Conservation (phyloP, 2,797 vertebrate genomes). For the Aphelocoma californica region DNA sequence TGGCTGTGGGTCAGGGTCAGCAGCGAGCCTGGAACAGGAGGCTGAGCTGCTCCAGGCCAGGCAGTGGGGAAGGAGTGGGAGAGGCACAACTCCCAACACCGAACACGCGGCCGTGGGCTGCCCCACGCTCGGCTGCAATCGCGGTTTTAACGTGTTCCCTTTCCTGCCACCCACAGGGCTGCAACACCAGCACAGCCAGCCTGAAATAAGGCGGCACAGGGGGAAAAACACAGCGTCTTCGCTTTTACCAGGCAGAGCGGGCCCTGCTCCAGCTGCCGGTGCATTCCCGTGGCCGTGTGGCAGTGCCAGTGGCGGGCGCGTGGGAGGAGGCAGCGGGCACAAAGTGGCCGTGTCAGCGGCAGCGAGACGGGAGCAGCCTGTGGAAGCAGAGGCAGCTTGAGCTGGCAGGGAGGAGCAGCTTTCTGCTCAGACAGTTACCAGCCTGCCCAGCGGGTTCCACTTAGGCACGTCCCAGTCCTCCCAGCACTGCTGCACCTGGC, state of each 20-base stretch:
- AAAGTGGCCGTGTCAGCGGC: neutral
- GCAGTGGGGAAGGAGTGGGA: rapidly evolving
- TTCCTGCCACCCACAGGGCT: neutral
- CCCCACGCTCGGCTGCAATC: rapidly evolving
- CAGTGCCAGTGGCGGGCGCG: rapidly evolving
- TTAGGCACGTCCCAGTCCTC: neutral
- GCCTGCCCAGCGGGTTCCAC: neutral
- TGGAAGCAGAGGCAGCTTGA: neutral
- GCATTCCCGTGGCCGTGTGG: rapidly evolving
- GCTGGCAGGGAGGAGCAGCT: neutral
- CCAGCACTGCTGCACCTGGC: rapidly evolving
- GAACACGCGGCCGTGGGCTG: rapidly evolving
- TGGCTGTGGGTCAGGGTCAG: neutral
- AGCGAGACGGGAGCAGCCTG: neutral
- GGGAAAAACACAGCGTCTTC: rapidly evolving
- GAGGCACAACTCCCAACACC: rapidly evolving
- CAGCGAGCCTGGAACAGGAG: neutral
- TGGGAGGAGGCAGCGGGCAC: neutral
- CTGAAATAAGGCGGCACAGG: rapidly evolving
- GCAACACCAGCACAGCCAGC: rapidly evolving
- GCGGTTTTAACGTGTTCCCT: neutral
- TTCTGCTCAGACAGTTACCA: neutral
- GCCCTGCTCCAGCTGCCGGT: rapidly evolving
- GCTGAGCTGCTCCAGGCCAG: neutral
- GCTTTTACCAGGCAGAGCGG: neutral